Evolutionary conservation across 2,113 vertebrate species (phyloP), one percentile per base, ranked within the genome.

Genomic region (Semicossyphus pulcher): DNA sequence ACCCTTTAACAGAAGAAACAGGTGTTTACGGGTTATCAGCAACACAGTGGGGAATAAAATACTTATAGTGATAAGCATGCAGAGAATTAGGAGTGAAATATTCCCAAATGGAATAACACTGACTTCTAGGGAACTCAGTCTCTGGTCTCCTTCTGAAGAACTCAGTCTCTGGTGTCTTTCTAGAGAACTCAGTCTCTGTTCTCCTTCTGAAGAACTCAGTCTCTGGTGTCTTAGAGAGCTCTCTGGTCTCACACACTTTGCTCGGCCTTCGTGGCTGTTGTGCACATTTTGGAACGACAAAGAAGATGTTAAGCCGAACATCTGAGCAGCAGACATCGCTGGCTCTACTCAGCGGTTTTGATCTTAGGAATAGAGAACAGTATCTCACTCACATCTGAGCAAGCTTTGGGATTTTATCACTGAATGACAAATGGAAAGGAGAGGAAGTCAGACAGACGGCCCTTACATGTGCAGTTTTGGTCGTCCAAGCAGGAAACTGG

Each of bases 251-350:
- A 18, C 42, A 69, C 29, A 26, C 25, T 61, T 45, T 23, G 11
- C 29, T 34, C 15, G 3, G 52, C 52, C 66, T 78, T 53, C 31
- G 73, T 74, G 70, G 42, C 57, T 64, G 61, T 26, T 32, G 63
- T 36, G 53, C 80, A 85, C 49, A 63, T 80, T 88, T 78, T 4
- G 3, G 16, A 44, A 57, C 57, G 48, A 32, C 57, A 44, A 14
- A 73, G 32, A 45, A 44, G 53, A 85, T 57, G 47, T 82, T 76
- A 47, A 44, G 42, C 72, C 65, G 54, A 61, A 85, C 88, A 88
- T 92, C 78, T 86, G 86, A 90, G 15, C 51, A 64, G 77, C 87
- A 89, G 85, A 84, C 76, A 0, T 44, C 1, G 32, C 66, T 88
- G 81, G 60, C 54, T 53, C 36, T 4, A 2, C 48, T 29, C 47